Base-by-base conservation (phyloP, 2,888 invertebrate genomes). In the Nomada goodeniana region DNA sequence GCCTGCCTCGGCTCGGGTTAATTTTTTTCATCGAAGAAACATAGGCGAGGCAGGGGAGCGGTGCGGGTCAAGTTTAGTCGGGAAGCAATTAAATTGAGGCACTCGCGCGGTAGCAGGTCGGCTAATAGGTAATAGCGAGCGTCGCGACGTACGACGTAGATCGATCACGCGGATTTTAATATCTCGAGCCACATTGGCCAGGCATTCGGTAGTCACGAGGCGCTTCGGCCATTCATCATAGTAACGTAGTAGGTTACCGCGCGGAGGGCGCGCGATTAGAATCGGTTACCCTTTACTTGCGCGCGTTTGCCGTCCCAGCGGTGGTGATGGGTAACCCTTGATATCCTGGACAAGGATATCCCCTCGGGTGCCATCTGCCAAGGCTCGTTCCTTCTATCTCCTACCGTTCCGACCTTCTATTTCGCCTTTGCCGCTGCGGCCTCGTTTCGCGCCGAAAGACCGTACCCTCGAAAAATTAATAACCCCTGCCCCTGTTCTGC, bases 271-370 rank as follows among this genome's bases (percentile, higher is more conserved):
- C 92, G 92, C 91, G 93, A 93, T 93, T 93, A 92, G 93, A 93
- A 93, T 93, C 93, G 93, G 93, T 93, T 93, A 93, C 92, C 93
- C 93, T 93, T 93, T 93, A 92, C 92, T 92, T 91, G 91, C 89
- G 86, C 87, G 88, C 84, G 73, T 73, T 76, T 64, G 79, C 80
- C 88, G 86, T 89, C 88, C 89, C 90, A 87, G 87, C 83, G 69
- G 10, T 36, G 88, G 88, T 87, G 86, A 88, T 86, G 90, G 89
- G 86, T 89, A 92, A 91, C 92, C 92, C 92, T 90, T 92, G 91
- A 92, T 92, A 92, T 92, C 91, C 88, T 86, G 89, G 88, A 88
- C 90, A 90, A 92, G 90, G 91, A 91, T 92, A 92, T 92, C 92
- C 93, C 92, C 93, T 89, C 87, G 92, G 93, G 93, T 93, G 90